Conservation (phyloP, 2,888 invertebrate species). For the Daptonema setosum region DNA sequence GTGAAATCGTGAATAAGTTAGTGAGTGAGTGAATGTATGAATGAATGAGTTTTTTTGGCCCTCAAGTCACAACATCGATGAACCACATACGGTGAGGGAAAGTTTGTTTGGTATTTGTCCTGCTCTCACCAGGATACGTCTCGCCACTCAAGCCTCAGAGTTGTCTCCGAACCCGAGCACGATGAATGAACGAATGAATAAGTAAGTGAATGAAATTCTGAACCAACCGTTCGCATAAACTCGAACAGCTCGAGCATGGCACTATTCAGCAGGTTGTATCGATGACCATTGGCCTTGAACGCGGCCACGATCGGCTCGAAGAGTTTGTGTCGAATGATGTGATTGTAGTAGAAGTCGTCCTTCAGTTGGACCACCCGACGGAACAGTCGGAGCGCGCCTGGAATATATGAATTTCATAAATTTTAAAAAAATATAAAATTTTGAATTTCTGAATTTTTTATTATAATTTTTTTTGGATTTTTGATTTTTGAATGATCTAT, state of each 20-base stretch:
- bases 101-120: background rate
- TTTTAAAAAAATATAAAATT: background rate
- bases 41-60: too few relatives aligned
- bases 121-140: too few relatives aligned
- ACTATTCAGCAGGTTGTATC: slow-evolving; percentile 94
- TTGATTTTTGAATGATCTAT: background rate
- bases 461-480: background rate
- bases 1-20: too few relatives aligned
- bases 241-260: slow-evolving; percentile 98
- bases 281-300: slow-evolving; percentile 80
- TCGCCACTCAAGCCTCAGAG: background rate
- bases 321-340: slow-evolving; percentile 76
- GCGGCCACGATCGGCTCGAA: slow-evolving; percentile 89
- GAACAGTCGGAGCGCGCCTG: slow-evolving; percentile 78
- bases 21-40: too few relatives aligned
- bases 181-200: background rate
- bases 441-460: background rate
- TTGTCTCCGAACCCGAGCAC: background rate
- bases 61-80: background rate
- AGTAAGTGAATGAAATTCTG: background rate
- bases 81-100: background rate
- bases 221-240: slow-evolving; percentile 43
- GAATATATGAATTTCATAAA: slow-evolving; percentile 11
- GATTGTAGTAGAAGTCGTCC: slow-evolving; percentile 92
- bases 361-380: slow-evolving; percentile 86